Conservation (phyloP, 2,888 invertebrate genomes). For the Perizoma flavofasciatum region DNA sequence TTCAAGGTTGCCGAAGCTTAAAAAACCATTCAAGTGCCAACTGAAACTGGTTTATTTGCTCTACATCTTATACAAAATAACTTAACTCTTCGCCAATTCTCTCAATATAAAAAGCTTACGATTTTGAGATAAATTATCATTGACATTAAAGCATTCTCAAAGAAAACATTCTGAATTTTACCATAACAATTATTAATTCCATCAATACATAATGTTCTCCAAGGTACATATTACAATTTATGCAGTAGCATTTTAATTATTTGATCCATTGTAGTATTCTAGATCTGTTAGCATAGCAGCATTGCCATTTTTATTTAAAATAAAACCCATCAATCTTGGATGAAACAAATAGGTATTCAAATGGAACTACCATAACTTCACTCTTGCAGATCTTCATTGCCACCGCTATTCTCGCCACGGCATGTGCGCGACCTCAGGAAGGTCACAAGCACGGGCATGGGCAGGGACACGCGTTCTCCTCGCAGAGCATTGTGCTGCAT, state of each 20-base stretch:
- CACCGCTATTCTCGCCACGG: conserved; percentile 6
- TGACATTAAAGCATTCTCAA: not conserved
- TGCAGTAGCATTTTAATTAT: too few species aligned
- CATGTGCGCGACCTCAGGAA: conserved; percentile 19
- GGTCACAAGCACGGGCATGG: conserved; percentile 33
- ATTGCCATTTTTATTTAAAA: too few species aligned
- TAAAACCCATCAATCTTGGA: too few species aligned
- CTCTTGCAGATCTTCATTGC: not conserved
- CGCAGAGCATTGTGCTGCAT: conserved; percentile 52
- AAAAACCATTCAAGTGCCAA: not conserved
- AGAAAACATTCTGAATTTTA: not conserved
- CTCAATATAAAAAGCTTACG: not conserved
- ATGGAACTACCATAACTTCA: not conserved
- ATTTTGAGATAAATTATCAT: not conserved
- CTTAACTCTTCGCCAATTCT: not conserved
- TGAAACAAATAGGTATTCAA: too few species aligned
- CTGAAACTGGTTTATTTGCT: conserved; percentile 1
- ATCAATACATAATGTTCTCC: conserved; percentile 1
- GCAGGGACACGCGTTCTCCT: conserved; percentile 43
- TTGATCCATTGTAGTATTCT: too few species aligned
- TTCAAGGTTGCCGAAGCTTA: not conserved
- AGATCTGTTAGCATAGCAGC: too few species aligned
- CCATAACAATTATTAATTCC: too few species aligned
- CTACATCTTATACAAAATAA: not conserved
- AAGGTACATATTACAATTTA: not conserved